Base-by-base conservation (phyloP, 2,113 vertebrate species). In the Muscicapa adusta region DNA sequence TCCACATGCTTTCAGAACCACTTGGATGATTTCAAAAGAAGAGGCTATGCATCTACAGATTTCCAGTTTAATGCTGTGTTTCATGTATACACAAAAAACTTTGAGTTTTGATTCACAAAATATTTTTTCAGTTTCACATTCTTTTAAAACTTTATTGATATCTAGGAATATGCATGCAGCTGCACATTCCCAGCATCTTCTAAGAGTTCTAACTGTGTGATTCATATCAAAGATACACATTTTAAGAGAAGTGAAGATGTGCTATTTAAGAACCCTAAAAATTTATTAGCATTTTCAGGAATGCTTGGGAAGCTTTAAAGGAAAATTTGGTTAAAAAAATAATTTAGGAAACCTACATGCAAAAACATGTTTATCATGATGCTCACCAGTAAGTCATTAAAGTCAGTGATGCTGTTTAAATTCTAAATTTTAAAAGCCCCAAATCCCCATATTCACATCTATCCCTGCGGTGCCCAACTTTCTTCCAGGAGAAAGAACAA, bases 61-160 rank as follows among this genome's bases (percentile, higher is more conserved):
- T 40, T 75, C 15, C 22, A 62, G 16, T 2, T 7, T 31, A 58
- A 28, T 40, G 9, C 26, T 1, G 1, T 4, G 1, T 62, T 88
- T 82, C 25, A 14, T 4, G 5, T 50, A 38, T 0, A 0, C 22
- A 45, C 0, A 0, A 6, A 6, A 83, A 82, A 61, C 18, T 16
- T 8, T 58, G 43, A 34, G 3, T 66, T 75, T 31, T 63, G 25
- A 58, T 12, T 54, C 10, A 62, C 7, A 25, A 66, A 58, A 34
- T 51, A 51, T 68, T 91, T 91, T 26, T 89, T 9, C 6, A 47
- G 4, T 26, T 72, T 84, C 31, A 51, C 76, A 80, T 65, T 16
- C 5, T 56, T 76, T 77, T 40, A 60, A 61, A 76, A 43, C 4
- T 57, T 56, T 24, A 34, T 48, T 51, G 14, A 80, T 24, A 5